Base-by-base conservation (phyloP, 2,113 vertebrate genomes). In the Lycocorax pyrrhopterus region DNA sequence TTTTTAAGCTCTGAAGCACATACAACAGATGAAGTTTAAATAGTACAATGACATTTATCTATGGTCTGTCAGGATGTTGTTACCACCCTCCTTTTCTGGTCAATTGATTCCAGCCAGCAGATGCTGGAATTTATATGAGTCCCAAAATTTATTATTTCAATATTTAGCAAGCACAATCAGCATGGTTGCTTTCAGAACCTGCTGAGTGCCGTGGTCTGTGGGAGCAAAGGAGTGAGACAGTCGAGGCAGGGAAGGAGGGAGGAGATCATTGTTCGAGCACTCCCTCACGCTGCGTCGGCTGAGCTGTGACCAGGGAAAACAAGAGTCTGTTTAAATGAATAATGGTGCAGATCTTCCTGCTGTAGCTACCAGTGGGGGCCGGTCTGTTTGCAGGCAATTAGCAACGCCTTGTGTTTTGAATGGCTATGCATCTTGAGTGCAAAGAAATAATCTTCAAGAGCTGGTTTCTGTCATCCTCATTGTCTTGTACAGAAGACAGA, bases 21-120 rank as follows among this genome's bases (percentile, higher is more conserved):
- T 39, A 96, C 83, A 92, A 73, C 80, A 96, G 91, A 95, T 84
- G 81, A 97, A 84, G 93, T 96, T 96, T 96, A 96, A 96, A 92
- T 83, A 94, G 56, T 55, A 84, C 5, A 4, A 68, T 90, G 86
- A 60, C 55, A 82, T 79, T 96, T 91, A 93, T 95, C 81, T 89
- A 92, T 86, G 66, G 26, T 78, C 91, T 93, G 84, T 87, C 94
- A 88, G 35, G 84, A 88, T 94, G 78, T 63, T 79, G 53, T 96
- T 93, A 72, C 59, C 35, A 72, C 85, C 41, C 80, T 92, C 32
- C 66, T 97, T 96, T 97, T 81, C 63, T 79, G 64, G 71, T 80
- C 85, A 12, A 77, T 75, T 93, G 76, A 85, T 63, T 94, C 60
- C 49, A 95, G 37, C 73, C 76, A 90, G 79, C n/a, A 86, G 62